Percentiles rank a stretch among this genome's conserved stretches.
Evolutionary conservation across 2,888 invertebrate species (phyloP).

Genomic region (Ganaspis brasiliensis): DNA sequence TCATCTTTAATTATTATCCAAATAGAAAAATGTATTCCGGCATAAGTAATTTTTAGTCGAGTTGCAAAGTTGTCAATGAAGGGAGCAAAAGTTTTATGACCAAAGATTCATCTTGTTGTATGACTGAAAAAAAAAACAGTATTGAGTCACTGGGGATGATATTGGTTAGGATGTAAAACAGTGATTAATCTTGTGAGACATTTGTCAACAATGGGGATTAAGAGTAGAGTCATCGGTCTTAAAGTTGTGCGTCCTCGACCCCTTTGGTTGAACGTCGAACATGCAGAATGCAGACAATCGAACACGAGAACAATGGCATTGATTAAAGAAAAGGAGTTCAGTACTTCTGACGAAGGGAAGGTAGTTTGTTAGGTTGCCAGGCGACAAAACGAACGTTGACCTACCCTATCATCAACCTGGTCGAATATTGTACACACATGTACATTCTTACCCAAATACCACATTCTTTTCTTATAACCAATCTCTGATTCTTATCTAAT

Average conservation of each 20-base stretch:
- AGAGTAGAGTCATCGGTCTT: slow-evolving; percentile 17
- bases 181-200: no score
- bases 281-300: slow-evolving; percentile 57
- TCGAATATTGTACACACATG: slow-evolving; percentile 27
- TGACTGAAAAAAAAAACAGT: no score
- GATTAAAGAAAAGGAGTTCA: slow-evolving; percentile 60
- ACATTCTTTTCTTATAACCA: not conserved
- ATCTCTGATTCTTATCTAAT: no score
- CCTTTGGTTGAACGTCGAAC: slow-evolving; percentile 48
- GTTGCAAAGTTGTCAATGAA: not conserved
- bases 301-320: slow-evolving; percentile 56
- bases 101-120: no score
- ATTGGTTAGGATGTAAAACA: no score
- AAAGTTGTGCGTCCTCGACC: slow-evolving; percentile 43
- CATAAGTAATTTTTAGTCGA: not conserved
- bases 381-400: slow-evolving; percentile 57
- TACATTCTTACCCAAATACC: slow-evolving; percentile 30
- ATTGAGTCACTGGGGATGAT: no score
- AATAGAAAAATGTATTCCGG: not conserved
- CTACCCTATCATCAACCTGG: slow-evolving; percentile 62
- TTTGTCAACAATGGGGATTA: not conserved
- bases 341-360: slow-evolving; percentile 52
- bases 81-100: slow-evolving; percentile 4
- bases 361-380: slow-evolving; percentile 59
- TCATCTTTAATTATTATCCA: not conserved